These are phyloP conservation scores for Heliconius sara DNA, from an alignment of 2,888 invertebrate species.

Conservation along the genomic window DNA sequence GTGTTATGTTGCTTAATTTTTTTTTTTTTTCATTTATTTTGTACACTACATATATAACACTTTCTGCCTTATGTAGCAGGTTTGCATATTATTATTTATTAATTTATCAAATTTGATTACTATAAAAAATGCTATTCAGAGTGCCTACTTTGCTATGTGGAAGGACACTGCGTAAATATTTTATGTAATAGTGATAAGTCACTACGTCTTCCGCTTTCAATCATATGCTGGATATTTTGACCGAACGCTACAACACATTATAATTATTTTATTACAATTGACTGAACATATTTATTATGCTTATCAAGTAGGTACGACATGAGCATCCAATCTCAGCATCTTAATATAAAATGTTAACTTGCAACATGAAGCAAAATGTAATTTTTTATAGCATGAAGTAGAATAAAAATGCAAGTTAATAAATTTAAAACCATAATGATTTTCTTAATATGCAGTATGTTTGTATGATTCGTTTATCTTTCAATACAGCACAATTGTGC, in stretches of 20 bases:
- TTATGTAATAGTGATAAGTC: background rate
- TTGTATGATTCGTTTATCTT: background rate
- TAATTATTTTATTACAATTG: background rate
- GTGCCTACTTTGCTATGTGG: too few species aligned
- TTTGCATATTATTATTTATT: too few species aligned
- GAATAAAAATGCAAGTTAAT: background rate
- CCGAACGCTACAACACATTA: background rate
- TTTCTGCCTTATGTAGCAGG: too few species aligned
- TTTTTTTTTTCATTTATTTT: too few species aligned
- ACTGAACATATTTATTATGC: background rate
- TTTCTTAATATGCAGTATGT: background rate
- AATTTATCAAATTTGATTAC: too few species aligned
- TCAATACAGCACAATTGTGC: background rate
- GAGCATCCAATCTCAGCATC: background rate
- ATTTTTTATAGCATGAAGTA: background rate
- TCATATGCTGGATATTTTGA: background rate
- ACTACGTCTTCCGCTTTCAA: background rate
- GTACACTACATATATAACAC: too few species aligned
- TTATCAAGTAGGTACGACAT: background rate
- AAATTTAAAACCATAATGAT: background rate
- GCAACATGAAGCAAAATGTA: background rate
- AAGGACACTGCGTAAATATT: too few species aligned
- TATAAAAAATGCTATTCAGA: too few species aligned
- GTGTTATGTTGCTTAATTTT: background rate
- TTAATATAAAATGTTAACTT: slow-evolving; percentile 7